phyloP scores from a whole-genome alignment of 1,140 invertebrate species.

The Triops cancriformis region DNA sequence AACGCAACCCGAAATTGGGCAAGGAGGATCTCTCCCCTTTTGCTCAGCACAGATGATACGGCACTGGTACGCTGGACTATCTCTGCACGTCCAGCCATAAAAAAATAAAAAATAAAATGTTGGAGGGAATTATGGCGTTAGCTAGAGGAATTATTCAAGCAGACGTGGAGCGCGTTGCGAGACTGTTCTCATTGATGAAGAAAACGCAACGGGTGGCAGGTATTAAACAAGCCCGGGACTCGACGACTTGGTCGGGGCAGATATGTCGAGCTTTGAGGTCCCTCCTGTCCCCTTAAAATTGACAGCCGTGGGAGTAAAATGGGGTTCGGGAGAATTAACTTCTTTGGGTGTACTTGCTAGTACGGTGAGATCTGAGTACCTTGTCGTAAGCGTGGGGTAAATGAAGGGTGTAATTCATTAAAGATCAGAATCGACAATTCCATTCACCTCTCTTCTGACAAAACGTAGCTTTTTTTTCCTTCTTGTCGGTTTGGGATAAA shows the following conservation, averaged over 20 bases:
- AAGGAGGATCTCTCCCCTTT: neutral
- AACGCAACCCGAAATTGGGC: neutral
- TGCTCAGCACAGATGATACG: neutral
- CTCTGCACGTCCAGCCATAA: neutral
- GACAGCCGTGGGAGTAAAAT: too few species aligned
- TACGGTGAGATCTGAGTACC: too few species aligned
- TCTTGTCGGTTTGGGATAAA: too few species aligned
- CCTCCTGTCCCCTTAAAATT: too few species aligned
- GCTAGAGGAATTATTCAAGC: neutral
- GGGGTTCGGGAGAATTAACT: too few species aligned
- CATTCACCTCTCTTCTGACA: too few species aligned
- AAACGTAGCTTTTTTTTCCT: too few species aligned
- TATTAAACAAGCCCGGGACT: neutral
- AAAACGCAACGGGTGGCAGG: constrained; percentile 1
- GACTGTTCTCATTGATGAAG: neutral
- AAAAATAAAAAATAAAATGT: neutral
- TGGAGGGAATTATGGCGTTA: constrained; percentile 2
- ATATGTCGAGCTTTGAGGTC: too few species aligned
- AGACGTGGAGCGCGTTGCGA: neutral
- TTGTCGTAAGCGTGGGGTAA: neutral
- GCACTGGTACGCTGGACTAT: neutral
- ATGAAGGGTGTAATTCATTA: neutral
- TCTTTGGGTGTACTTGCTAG: too few species aligned
- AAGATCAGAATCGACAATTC: neutral
- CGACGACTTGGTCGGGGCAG: too few species aligned